These are phyloP conservation scores for Drosophila gunungcola DNA, from an alignment of 1,140 invertebrate genomes.

Conservation along the genomic window DNA sequence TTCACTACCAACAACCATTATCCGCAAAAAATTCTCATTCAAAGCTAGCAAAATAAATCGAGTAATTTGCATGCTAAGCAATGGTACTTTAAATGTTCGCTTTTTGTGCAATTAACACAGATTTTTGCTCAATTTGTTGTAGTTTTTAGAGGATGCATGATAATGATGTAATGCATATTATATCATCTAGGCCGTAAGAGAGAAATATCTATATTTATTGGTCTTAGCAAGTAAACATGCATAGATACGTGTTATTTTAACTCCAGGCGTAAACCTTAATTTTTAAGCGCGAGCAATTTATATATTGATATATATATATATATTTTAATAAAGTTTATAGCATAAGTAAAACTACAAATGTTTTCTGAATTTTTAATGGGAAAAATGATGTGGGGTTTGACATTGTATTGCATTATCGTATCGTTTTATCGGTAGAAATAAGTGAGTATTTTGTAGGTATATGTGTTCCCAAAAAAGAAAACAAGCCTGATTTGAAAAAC, in stretches of 20 bases:
- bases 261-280: constrained; percentile 70
- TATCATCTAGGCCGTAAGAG: constrained; percentile 48
- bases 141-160: constrained; percentile 40
- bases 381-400: background rate
- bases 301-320: constrained; percentile 70
- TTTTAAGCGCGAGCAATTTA: constrained; percentile 79
- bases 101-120: constrained; percentile 70
- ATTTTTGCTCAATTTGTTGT: constrained; percentile 77
- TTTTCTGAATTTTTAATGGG: background rate
- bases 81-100: constrained; percentile 71
- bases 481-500: too few relatives aligned
- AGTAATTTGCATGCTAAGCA: constrained; percentile 52
- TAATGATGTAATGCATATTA: constrained; percentile 34
- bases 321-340: constrained; percentile 83
- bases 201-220: constrained; percentile 69
- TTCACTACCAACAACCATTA: constrained; percentile 12
- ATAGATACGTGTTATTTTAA: constrained; percentile 72
- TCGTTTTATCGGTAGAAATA: too few relatives aligned
- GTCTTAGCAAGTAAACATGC: constrained; percentile 63
- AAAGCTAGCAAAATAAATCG: constrained; percentile 59
- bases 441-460: too few relatives aligned
- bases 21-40: constrained; percentile 71
- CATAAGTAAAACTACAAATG: constrained; percentile 37
- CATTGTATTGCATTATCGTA: too few relatives aligned
- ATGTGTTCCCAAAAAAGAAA: too few relatives aligned